These are phyloP conservation scores for Macrosteles quadrilineatus DNA, from an alignment of 1,140 invertebrate genomes.

Conservation along the genomic window DNA sequence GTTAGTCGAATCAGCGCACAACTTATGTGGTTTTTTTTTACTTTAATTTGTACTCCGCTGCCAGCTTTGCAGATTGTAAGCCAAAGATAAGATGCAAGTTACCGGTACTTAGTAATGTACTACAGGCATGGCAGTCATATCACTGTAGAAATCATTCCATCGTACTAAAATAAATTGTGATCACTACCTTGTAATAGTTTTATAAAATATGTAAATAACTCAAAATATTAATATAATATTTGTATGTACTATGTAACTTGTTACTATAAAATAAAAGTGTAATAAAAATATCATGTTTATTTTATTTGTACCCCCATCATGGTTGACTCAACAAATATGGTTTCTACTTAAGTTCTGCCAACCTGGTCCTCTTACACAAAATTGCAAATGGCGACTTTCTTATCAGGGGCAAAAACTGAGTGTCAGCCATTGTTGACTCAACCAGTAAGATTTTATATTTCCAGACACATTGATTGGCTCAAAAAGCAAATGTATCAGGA, in stretches of 20 bases:
- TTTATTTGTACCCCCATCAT: too few species aligned
- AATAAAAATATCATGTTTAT: too few species aligned
- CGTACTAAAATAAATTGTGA: slow-evolving; percentile 30
- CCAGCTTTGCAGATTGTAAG: neutral
- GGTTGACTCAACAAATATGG: too few species aligned
- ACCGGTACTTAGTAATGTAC: slow-evolving; percentile 11
- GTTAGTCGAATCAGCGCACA: too few species aligned
- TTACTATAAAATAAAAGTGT: slow-evolving; percentile 3
- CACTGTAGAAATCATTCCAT: slow-evolving; percentile 27
- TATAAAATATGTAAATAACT: slow-evolving; percentile 21
- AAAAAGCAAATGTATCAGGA: too few species aligned
- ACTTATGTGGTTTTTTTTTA: neutral
- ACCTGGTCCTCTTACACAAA: too few species aligned
- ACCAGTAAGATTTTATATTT: too few species aligned
- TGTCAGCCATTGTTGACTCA: too few species aligned
- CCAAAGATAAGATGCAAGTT: slow-evolving; percentile 15
- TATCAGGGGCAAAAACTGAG: too few species aligned
- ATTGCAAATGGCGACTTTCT: too few species aligned
- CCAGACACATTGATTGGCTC: too few species aligned
- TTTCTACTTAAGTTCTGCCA: too few species aligned
- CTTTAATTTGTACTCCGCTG: neutral
- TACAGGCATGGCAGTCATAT: slow-evolving; percentile 9
- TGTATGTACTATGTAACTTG: slow-evolving; percentile 27
- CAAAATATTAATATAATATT: slow-evolving; percentile 24
- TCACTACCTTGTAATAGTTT: slow-evolving; percentile 25